Evolutionary conservation across 2,888 invertebrate genomes (phyloP).

Genomic region (Papilio demoleus): DNA sequence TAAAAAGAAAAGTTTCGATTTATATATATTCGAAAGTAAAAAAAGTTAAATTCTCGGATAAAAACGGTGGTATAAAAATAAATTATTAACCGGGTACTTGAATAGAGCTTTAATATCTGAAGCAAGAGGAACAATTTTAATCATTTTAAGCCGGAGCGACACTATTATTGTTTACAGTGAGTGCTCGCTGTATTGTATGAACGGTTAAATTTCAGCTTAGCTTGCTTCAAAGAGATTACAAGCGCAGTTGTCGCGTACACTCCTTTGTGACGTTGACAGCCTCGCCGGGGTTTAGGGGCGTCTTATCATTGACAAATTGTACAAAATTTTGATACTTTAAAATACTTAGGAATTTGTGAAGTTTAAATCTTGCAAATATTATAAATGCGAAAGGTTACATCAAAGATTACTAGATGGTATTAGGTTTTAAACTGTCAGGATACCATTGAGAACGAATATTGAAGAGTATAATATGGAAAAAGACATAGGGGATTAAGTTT

Average conservation of each 20-base stretch:
- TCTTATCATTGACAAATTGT: slow-evolving; percentile 18
- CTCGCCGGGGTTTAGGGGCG: background rate
- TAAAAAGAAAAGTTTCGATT: too few species aligned
- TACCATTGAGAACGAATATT: too few species aligned
- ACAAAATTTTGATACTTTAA: slow-evolving; percentile 1
- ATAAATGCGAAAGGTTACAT: too few species aligned
- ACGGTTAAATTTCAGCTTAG: slow-evolving; percentile 25
- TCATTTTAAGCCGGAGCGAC: slow-evolving; percentile 17
- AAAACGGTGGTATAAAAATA: too few species aligned
- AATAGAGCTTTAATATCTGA: background rate
- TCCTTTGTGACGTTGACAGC: slow-evolving; percentile 24
- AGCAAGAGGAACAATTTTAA: slow-evolving; percentile 9
- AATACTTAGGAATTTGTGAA: background rate
- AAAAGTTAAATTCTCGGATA: too few species aligned
- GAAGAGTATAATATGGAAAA: too few species aligned
- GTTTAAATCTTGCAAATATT: too few species aligned
- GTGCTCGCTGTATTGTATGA: slow-evolving; percentile 5
- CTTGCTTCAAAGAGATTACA: slow-evolving; percentile 24
- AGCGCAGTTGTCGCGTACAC: slow-evolving; percentile 23
- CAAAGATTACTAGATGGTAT: too few species aligned
- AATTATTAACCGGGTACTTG: background rate
- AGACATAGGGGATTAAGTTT: too few species aligned
- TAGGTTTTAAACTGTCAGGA: too few species aligned
- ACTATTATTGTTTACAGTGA: slow-evolving; percentile 18
- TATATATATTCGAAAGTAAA: too few species aligned